Conservation (phyloP, 2,888 invertebrate species). For the Eurytoma californica region DNA sequence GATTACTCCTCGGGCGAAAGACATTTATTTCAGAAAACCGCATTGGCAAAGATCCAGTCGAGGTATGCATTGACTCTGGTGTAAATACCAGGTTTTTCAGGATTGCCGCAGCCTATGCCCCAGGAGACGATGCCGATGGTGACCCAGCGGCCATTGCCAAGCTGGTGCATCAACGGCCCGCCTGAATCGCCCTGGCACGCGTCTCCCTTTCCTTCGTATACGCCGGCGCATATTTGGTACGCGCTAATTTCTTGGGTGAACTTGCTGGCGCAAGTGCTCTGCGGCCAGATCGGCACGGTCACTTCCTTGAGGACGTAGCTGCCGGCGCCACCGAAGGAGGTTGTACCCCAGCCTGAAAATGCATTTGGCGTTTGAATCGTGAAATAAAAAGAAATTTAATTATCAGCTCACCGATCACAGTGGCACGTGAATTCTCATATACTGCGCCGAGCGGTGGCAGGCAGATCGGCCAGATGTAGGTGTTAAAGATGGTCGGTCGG, state of each 20-base stretch:
- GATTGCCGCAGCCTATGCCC: constrained; percentile 88
- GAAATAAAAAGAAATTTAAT: neutral
- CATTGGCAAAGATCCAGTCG: constrained; percentile 82
- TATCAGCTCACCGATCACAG: constrained; percentile 80
- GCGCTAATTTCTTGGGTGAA: constrained; percentile 82
- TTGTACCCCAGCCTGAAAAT: constrained; percentile 85
- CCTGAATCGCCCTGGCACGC: constrained; percentile 92
- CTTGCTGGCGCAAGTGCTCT: constrained; percentile 79
- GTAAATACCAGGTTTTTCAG: constrained; percentile 87
- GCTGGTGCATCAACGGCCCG: constrained; percentile 86
- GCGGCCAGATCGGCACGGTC: constrained; percentile 86
- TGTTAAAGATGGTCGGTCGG: constrained; percentile 82
- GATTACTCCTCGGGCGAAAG: too few species aligned
- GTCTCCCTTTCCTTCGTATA: constrained; percentile 85
- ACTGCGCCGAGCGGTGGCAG: constrained; percentile 82
- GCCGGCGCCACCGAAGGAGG: constrained; percentile 82
- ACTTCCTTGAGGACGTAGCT: constrained; percentile 86
- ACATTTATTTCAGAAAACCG: constrained; percentile 73
- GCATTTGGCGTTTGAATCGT: neutral
- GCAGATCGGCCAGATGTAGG: constrained; percentile 90
- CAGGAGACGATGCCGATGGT: constrained; percentile 89
- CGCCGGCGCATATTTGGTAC: constrained; percentile 86
- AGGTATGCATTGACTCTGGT: constrained; percentile 84
- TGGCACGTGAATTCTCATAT: constrained; percentile 80
- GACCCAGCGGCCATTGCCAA: constrained; percentile 86